Base-by-base conservation (phyloP, 2,113 vertebrate species). In the Alosa alosa region DNA sequence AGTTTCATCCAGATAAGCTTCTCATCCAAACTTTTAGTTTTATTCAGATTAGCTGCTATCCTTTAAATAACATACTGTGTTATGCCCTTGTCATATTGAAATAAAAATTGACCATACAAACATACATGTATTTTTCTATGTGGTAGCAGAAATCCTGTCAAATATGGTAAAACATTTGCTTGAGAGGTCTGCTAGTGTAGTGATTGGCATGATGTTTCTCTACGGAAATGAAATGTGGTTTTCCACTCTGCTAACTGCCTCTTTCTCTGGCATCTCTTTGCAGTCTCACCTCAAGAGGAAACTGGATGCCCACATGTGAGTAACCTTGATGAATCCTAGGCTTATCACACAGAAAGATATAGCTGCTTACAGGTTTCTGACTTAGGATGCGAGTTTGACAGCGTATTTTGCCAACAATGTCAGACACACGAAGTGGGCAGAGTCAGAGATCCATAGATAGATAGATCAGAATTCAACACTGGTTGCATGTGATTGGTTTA, bases 281-380 rank as follows among this genome's bases (percentile, higher is more conserved):
- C 84, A 99, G 98, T 99, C 98, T 82, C 97, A 98, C 91, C 90
- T 99, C 93, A 98, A 98, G 92, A 94, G 96, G 94, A 99, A 97
- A 84, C 95, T 99, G 87, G 98, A 96, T 92, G 98, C 98, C 60
- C 98, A 99, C 90, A 97, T 99, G 98, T 99, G 95, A 98, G 98
- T 97, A 10, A 81, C 72, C 72, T 85, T 20, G n/a, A 81, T 92
- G 47, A 8, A 49, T 8, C 0, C 8, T 13, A 13, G 47, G 47
- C 47, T 49, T 49, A 9, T 49, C 47, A 11, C 11, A 49, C 47
- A 49, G 4, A 44, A 2, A 44, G 41, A 44, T 1, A 44, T 44
- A 2, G 4, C 41, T 44, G 41, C 41, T 44, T 44, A 44, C 41
- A 44, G 41, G 41, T 4, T 44, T 44, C 41, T 44, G 2, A 44